phyloP scores from a whole-genome alignment of 2,888 invertebrate genomes.

The Agrochola lychnidis region DNA sequence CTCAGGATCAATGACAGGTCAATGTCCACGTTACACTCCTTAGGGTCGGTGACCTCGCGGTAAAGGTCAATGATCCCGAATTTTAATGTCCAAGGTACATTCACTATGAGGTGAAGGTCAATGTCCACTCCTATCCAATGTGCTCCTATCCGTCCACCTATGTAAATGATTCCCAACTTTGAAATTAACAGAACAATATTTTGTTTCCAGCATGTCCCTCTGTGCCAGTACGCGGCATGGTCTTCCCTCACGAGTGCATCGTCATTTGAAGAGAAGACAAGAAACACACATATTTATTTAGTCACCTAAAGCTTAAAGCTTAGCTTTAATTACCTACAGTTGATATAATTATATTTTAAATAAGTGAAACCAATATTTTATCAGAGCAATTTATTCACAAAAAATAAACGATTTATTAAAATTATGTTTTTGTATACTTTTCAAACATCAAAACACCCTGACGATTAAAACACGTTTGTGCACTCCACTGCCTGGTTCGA shows the following conservation, averaged over 20 bases:
- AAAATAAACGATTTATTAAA: conserved; percentile 27
- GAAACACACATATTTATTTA: conserved; percentile 58
- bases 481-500: background rate
- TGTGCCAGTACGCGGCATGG: conserved; percentile 81
- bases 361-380: conserved; percentile 20
- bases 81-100: too few relatives aligned
- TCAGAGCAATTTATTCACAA: conserved; percentile 9
- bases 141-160: background rate
- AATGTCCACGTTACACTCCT: too few relatives aligned
- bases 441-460: background rate
- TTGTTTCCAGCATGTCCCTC: conserved; percentile 92
- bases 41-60: too few relatives aligned
- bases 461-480: background rate
- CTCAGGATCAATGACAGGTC: too few relatives aligned
- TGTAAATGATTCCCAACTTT: background rate
- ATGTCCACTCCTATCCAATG: background rate
- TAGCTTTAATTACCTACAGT: conserved; percentile 30
- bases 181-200: background rate
- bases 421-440: background rate
- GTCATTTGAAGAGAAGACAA: conserved; percentile 90
- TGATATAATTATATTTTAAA: conserved; percentile 7
- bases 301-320: conserved; percentile 14
- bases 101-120: too few relatives aligned
- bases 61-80: too few relatives aligned
- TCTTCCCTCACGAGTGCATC: conserved; percentile 93